Conservation (phyloP, 2,797 vertebrate genomes). For the Anas georgica region DNA sequence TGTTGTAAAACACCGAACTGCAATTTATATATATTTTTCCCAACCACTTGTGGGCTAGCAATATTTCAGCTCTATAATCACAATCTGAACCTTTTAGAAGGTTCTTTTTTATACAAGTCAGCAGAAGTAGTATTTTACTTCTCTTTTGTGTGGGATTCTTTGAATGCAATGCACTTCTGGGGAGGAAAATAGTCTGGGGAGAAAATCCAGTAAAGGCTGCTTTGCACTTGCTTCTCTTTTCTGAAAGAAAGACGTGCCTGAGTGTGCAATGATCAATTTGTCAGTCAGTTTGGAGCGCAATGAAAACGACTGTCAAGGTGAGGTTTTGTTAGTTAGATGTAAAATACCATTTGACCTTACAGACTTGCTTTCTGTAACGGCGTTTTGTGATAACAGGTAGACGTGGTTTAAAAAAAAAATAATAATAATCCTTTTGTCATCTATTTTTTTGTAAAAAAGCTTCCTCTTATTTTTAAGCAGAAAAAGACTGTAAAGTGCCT, state of each 20-base stretch:
- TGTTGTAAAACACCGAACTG: conserved; percentile 37
- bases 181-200: neutral
- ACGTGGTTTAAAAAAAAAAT: neutral
- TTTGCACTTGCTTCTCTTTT: neutral
- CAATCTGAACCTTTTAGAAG: conserved; percentile 30
- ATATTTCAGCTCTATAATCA: conserved; percentile 54
- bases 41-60: conserved; percentile 11
- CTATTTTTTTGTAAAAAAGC: neutral
- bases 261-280: neutral
- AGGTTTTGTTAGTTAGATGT: neutral
- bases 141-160: conserved; percentile 28
- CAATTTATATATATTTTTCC: conserved; percentile 54
- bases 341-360: neutral
- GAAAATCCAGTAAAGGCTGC: conserved; percentile 21
- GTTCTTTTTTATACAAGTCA: neutral
- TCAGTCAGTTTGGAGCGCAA: neutral
- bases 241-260: neutral
- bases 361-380: neutral
- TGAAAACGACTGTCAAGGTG: neutral
- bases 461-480: neutral
- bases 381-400: neutral
- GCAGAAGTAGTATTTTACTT: conserved; percentile 15
- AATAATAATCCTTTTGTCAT: neutral
- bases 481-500: neutral
- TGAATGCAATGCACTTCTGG: neutral